Evolutionary conservation across 2,113 vertebrate genomes (phyloP), one percentile per base, ranked within the genome.

Genomic region (Chaetura pelagica): DNA sequence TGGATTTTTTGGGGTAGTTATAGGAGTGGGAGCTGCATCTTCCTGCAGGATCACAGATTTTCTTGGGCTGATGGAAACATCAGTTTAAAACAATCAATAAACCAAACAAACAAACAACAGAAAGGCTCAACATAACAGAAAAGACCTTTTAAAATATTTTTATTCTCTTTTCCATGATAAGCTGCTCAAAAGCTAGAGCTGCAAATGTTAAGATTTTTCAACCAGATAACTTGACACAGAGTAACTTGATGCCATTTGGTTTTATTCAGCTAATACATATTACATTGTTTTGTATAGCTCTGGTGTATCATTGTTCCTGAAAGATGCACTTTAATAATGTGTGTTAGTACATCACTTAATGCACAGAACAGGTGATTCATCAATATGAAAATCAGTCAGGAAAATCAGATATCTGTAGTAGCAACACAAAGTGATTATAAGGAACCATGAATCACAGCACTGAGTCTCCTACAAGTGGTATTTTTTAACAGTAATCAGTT

Each of bases 401-500:
- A 87, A 87, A 38, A 38, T 38, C 38, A 38, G 32, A 74, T 52
- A 9, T 48, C 49, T 91, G 34, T 81, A 81, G 74, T 59, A 90
- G 58, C 19, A 87, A 13, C 66, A 68, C 6, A 72, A 69, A 84
- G 54, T 46, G 54, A 79, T 90, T 79, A 66, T 21, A 64, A 75
- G 24, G 69, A 83, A 67, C 59, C 87, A 26, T 78, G 44, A 94
- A 93, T 90, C 48, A 51, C 66, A 86, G 49, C 55, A 76, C 80
- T 81, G 81, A 66, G 44, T 87, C 35, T 88, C 48, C 66, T 52
- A 22, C 2, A 34, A 83, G 84, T 85, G 71, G 32, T 83, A 14
- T 78, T 90, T 92, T 48, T 93, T 94, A 76, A 59, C 68, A 76
- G 42, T 92, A 81, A 96, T 88, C 93, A 66, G n/a, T 94, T 84